phyloP scores from a whole-genome alignment of 92 coral and sea anemone genomes.

The Hydrozoanthus gracilis region DNA sequence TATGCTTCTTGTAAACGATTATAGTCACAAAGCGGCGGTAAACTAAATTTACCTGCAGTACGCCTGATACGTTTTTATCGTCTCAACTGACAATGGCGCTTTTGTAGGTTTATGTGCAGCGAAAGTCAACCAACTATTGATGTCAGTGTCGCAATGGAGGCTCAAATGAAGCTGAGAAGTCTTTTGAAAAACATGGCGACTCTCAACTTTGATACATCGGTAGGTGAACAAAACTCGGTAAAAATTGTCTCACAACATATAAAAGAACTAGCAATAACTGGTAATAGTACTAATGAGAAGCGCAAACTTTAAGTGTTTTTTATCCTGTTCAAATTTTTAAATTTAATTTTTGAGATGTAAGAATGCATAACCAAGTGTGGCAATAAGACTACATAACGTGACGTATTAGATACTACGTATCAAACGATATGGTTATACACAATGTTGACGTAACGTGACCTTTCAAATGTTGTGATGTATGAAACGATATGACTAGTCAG shows the following conservation, averaged over 20 bases:
- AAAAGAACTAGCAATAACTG: background rate
- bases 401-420: no score
- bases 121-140: conserved; percentile 15
- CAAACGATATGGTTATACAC: no score
- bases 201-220: conserved; percentile 1
- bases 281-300: background rate
- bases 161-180: background rate
- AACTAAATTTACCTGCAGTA: no score
- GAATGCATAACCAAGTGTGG: no score
- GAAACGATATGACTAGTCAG: background rate
- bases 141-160: background rate
- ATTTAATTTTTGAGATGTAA: no score
- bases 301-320: background rate
- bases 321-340: no score
- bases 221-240: background rate
- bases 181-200: background rate
- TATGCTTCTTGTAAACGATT: no score
- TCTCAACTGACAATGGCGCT: no score
- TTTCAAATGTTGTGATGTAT: background rate
- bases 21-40: no score
- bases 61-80: background rate
- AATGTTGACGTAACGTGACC: no score
- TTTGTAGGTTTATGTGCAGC: conserved; percentile 1
- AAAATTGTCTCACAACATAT: no score
- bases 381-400: no score